These are phyloP conservation scores for Lagopus leucura DNA, from an alignment of 2,113 vertebrate species.

Conservation along the genomic window DNA sequence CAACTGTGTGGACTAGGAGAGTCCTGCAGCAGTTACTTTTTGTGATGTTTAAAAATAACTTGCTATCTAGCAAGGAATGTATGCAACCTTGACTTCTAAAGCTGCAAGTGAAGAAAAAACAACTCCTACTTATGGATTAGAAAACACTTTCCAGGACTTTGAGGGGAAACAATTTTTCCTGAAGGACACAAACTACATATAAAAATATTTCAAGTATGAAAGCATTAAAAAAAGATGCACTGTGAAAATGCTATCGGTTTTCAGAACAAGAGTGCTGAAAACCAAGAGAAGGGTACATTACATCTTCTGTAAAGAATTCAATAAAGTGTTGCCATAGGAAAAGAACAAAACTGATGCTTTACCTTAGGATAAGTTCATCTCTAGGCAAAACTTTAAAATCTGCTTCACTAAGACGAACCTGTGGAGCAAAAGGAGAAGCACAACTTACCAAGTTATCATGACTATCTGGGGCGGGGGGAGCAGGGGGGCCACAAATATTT, in stretches of 20 bases:
- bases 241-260: neutral
- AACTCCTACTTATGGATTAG: neutral
- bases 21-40: neutral
- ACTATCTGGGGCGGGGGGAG: neutral
- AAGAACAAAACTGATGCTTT: conserved; percentile 36
- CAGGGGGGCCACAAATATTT: neutral
- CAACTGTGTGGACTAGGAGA: rapidly evolving
- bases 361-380: conserved; percentile 95
- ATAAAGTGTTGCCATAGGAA: neutral
- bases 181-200: neutral
- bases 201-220: neutral
- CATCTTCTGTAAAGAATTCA: neutral
- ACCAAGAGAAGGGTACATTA: neutral
- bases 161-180: too few species aligned
- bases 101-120: neutral
- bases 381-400: conserved; percentile 97
- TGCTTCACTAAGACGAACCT: conserved; percentile 98
- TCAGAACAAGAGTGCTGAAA: neutral
- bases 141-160: neutral
- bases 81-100: neutral
- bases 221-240: neutral
- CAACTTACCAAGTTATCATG: neutral
- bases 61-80: neutral
- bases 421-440: conserved; percentile 2
- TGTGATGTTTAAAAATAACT: neutral